These are phyloP conservation scores for Chesias legatella DNA, from an alignment of 2,888 invertebrate genomes.

Conservation along the genomic window DNA sequence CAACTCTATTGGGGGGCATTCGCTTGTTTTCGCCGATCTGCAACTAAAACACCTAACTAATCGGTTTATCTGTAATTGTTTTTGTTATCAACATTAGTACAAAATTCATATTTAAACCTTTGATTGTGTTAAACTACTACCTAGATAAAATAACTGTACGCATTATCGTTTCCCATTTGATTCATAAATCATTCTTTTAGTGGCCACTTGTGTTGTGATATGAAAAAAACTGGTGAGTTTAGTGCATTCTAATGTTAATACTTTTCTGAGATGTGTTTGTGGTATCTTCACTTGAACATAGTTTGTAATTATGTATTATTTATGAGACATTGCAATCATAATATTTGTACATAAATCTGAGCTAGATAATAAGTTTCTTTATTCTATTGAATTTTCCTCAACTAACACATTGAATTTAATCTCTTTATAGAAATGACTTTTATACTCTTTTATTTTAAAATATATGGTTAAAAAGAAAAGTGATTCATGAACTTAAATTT, in stretches of 20 bases:
- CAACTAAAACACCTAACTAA: constrained; percentile 46
- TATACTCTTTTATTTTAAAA: too few species aligned
- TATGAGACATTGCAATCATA: too few species aligned
- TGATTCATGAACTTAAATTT: too few species aligned
- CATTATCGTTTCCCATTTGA: constrained; percentile 10
- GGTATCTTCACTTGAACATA: too few species aligned
- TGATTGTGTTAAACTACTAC: constrained; percentile 53
- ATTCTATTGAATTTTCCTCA: too few species aligned
- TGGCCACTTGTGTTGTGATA: constrained; percentile 18
- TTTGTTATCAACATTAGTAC: constrained; percentile 70
- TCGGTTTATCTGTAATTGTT: constrained; percentile 72
- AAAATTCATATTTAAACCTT: constrained; percentile 69
- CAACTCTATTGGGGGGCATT: constrained; percentile 7
- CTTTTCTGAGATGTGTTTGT: background rate
- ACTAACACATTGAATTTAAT: too few species aligned
- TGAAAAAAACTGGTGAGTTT: constrained; percentile 11
- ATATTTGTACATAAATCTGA: too few species aligned
- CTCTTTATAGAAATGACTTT: too few species aligned
- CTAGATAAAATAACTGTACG: constrained; percentile 27
- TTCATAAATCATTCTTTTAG: constrained; percentile 15
- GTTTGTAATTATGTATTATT: too few species aligned
- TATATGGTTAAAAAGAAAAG: too few species aligned
- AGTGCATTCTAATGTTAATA: background rate
- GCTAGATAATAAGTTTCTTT: too few species aligned
- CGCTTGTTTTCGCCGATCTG: constrained; percentile 49